Base-by-base conservation (phyloP, 2,888 invertebrate genomes). In the Tenthredo livida region DNA sequence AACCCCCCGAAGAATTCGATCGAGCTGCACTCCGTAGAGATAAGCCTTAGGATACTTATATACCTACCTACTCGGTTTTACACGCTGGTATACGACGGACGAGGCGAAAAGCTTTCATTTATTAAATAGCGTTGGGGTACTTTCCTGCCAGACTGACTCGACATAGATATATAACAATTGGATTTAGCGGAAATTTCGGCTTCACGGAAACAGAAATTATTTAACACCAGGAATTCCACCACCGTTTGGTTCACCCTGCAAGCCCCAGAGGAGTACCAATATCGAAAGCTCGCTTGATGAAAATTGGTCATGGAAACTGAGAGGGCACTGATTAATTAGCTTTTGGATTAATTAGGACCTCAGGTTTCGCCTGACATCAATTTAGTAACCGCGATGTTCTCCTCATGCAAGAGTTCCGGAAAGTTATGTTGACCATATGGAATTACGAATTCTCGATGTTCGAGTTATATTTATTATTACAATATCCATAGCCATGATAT, bases 271-370 rank as follows among this genome's bases (percentile, higher is more conserved):
- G 43, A 80, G 40, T 21, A 29, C 40, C 43, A 61, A 80, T 58
- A 80, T 80, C 80, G 80, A 80, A 61, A 17, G 80, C n/a, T 37
- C 9, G 21, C 40, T 37, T 40, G 80, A 80, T 80, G 58, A 80
- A 40, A 80, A 80, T 80, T 58, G 61, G 21, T 61, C 80, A 9
- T 40, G 80, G 80, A 61, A 61, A 58, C 80, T 80, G 61, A 61
- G 40, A 40, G 40, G 37, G 21, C 58, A 40, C 21, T 80, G 80
- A 80, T 80, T 80, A 80, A 80, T 80, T 61, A 61, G 58, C 80
- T 80, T 40, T 25, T 80, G 80, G 37, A 80, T 61, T 80, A 80
- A 80, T 80, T 37, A 40, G 61, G 58, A 61, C 10, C 61, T 21
- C 54, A 61, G 40, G 33, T 80, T 58, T 40, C 10, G 58, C 37